Evolutionary conservation across 2,113 vertebrate species (phyloP).

Genomic region (Microtus montanus): DNA sequence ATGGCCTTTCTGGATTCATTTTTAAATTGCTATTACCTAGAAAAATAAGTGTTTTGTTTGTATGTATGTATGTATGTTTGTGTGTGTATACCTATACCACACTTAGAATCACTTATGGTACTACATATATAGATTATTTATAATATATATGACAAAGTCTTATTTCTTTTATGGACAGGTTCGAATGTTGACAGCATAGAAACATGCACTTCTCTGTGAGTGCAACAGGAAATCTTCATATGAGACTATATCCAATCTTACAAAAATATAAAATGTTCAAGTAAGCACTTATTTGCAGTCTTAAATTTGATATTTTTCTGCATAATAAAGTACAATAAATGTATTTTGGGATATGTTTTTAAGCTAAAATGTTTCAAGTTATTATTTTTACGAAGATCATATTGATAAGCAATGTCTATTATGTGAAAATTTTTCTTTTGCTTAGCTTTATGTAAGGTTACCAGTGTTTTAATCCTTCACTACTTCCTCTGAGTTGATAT

Average conservation of each 20-base stretch:
- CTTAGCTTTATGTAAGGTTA: slow-evolving; percentile 6
- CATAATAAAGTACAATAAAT: not conserved
- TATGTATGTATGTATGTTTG: no score
- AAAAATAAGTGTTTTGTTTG: not conserved
- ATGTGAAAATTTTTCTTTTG: not conserved
- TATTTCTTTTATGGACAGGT: not conserved
- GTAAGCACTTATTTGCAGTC: not conserved
- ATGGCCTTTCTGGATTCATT: not conserved
- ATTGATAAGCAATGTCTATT: not conserved
- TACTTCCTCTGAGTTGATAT: slow-evolving; percentile 44
- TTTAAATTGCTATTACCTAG: not conserved
- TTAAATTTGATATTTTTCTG: not conserved
- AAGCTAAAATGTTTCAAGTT: not conserved
- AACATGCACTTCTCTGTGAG: not conserved
- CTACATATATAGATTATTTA: not conserved
- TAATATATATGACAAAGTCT: accelerated
- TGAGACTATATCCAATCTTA: not conserved
- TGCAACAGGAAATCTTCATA: not conserved
- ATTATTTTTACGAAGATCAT: not conserved
- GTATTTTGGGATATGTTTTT: not conserved
- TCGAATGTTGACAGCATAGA: not conserved
- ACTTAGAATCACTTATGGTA: not conserved
- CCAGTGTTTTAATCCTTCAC: not conserved
- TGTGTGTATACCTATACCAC: not conserved
- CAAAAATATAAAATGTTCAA: not conserved